A percentile compares a stretch with the other conserved stretches of the same genome.
These are phyloP conservation scores for Caretta caretta DNA, from an alignment of 2,113 vertebrate genomes.

Conservation along the genomic window DNA sequence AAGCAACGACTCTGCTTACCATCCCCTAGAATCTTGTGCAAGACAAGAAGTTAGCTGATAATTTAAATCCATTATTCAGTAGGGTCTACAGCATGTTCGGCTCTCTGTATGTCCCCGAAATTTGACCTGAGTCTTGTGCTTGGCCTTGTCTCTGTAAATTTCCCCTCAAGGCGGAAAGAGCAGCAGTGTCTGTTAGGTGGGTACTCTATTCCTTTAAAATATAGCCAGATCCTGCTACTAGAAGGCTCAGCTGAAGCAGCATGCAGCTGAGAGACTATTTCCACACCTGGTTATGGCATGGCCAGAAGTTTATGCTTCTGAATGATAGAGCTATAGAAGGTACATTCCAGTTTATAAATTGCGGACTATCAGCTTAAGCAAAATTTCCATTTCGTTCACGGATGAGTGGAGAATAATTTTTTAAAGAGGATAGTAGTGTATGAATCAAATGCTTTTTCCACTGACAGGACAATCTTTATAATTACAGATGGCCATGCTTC, in stretches of 20 bases:
- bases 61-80: not conserved
- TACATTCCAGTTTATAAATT: not conserved
- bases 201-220: not conserved
- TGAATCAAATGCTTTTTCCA: slow-evolving; percentile 49
- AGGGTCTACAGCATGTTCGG: not conserved
- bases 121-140: not conserved
- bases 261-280: not conserved
- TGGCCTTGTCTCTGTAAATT: not conserved
- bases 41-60: not conserved
- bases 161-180: not conserved
- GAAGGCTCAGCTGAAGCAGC: not conserved
- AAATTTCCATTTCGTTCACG: slow-evolving; percentile 22
- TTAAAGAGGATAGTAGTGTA: not conserved
- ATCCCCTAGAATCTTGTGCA: not conserved
- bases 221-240: not conserved
- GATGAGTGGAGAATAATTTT: slow-evolving; percentile 3
- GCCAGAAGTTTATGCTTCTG: not conserved
- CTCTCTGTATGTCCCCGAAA: not conserved
- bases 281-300: not conserved
- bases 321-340: not conserved
- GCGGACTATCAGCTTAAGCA: not conserved
- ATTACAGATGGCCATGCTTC: slow-evolving; percentile 54
- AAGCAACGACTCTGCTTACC: not conserved
- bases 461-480: slow-evolving; percentile 45
- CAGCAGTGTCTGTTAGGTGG: not conserved